Evolutionary conservation across 2,797 vertebrate genomes (phyloP).

Genomic region (Xenopus petersii): DNA sequence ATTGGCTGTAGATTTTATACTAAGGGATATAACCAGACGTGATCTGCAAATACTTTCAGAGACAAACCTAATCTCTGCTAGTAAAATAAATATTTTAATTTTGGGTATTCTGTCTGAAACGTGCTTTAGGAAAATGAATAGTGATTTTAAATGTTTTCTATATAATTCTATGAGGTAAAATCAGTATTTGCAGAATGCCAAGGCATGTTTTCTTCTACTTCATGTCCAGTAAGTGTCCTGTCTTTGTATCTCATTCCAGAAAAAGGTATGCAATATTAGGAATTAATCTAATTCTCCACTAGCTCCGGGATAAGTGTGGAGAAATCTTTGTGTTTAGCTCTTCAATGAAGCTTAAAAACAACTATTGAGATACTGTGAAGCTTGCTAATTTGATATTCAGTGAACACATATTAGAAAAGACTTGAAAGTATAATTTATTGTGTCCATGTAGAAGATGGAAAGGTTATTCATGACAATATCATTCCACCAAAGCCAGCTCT

Average conservation of each 20-base stretch:
- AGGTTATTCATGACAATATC: slow-evolving; percentile 14
- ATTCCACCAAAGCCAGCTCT: slow-evolving; percentile 13
- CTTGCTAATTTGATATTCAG: slow-evolving; percentile 33
- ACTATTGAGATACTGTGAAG: slow-evolving; percentile 19
- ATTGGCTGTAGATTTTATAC: no score
- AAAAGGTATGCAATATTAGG: slow-evolving; percentile 20
- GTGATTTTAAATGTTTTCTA: no score
- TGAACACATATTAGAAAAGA: slow-evolving; percentile 18
- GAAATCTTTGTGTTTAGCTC: slow-evolving; percentile 30
- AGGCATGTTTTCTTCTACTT: not conserved
- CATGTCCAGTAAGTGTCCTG: not conserved
- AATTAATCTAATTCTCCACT: slow-evolving; percentile 19
- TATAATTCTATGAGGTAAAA: not conserved
- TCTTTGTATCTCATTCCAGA: slow-evolving; percentile 2
- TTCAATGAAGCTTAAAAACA: slow-evolving; percentile 33
- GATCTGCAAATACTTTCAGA: no score
- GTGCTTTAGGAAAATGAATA: no score
- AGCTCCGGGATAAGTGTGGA: slow-evolving; percentile 13
- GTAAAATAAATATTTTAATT: no score
- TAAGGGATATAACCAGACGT: no score
- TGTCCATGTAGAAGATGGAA: slow-evolving; percentile 16
- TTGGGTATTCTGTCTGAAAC: no score
- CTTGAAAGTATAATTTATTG: slow-evolving; percentile 5
- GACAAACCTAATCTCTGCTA: no score
- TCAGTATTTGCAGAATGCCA: not conserved